Evolutionary conservation across 2,888 invertebrate genomes (phyloP).

Genomic region (Xanthia togata): DNA sequence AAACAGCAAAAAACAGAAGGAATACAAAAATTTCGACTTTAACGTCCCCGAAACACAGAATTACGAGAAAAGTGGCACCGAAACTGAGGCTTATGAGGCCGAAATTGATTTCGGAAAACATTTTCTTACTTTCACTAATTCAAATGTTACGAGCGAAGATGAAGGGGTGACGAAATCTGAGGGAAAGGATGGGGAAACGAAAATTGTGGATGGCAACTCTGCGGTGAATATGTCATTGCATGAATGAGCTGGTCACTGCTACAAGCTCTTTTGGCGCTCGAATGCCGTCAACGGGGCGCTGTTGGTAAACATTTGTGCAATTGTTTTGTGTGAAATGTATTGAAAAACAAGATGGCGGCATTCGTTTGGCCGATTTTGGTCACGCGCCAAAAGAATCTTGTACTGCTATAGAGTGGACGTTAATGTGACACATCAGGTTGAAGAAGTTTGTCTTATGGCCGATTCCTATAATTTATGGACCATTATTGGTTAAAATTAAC

Average conservation of each 20-base stretch:
- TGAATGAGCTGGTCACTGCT: slow-evolving; percentile 68
- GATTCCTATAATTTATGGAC: no score
- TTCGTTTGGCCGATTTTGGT: background rate
- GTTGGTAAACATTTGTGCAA: background rate
- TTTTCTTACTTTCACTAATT: slow-evolving; percentile 77
- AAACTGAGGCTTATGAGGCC: slow-evolving; percentile 75
- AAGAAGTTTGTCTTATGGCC: background rate
- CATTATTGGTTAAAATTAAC: no score
- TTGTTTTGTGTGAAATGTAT: background rate
- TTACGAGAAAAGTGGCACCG: slow-evolving; percentile 75
- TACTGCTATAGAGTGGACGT: background rate
- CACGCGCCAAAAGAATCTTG: background rate
- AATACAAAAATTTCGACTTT: slow-evolving; percentile 76
- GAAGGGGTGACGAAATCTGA: slow-evolving; percentile 70
- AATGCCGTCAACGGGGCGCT: background rate
- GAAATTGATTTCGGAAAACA: slow-evolving; percentile 87
- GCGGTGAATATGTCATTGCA: slow-evolving; percentile 83
- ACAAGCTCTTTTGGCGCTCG: background rate
- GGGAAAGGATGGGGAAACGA: slow-evolving; percentile 66
- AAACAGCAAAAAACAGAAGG: slow-evolving; percentile 88
- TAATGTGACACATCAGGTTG: background rate
- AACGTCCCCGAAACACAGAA: slow-evolving; percentile 62
- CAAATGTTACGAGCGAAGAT: slow-evolving; percentile 80
- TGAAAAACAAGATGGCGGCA: background rate
- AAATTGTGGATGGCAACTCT: slow-evolving; percentile 71